Percentiles rank a stretch among this genome's conserved stretches.
phyloP scores from a whole-genome alignment of 2,113 vertebrate genomes.

The Thalassoma bifasciatum region DNA sequence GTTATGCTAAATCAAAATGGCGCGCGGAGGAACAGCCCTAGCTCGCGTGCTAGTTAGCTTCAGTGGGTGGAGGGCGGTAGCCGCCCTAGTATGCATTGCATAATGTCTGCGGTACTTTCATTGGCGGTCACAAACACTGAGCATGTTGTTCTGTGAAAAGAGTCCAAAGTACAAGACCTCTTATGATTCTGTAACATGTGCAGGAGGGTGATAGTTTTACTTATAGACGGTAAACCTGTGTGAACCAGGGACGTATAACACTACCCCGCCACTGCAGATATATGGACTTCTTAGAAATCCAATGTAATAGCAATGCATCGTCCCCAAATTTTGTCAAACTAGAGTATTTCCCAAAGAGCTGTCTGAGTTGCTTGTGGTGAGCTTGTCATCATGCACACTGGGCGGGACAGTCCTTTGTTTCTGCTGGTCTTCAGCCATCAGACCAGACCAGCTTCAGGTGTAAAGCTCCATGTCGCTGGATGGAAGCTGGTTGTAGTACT shows the following conservation, averaged over 20 bases:
- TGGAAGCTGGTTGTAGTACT: slow-evolving; percentile 66
- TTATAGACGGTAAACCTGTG: neutral
- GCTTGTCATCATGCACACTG: slow-evolving; percentile 14
- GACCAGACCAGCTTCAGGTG: slow-evolving; percentile 69
- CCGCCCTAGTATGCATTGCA: slow-evolving; percentile 65
- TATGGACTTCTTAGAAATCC: slow-evolving; percentile 34
- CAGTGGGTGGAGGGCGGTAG: slow-evolving; percentile 76
- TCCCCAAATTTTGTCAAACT: slow-evolving; percentile 14
- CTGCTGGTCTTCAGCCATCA: slow-evolving; percentile 47
- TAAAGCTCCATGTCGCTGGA: slow-evolving; percentile 35
- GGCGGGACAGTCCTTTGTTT: slow-evolving; percentile 32
- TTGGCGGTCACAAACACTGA: slow-evolving; percentile 54
- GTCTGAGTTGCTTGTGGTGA: neutral
- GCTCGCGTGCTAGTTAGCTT: slow-evolving; percentile 74
- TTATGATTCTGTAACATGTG: neutral
- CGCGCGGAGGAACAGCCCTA: slow-evolving; percentile 54
- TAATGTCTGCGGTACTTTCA: slow-evolving; percentile 70
- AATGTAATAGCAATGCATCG: slow-evolving; percentile 44
- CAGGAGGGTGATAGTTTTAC: neutral
- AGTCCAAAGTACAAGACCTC: neutral
- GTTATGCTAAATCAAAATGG: slow-evolving; percentile 78
- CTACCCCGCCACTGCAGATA: slow-evolving; percentile 22
- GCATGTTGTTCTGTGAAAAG: slow-evolving; percentile 47
- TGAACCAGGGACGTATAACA: neutral
- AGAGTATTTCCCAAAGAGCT: neutral